Evolutionary conservation across 2,797 vertebrate genomes (phyloP).

Genomic region (Microctenopoma stevenorrisi): DNA sequence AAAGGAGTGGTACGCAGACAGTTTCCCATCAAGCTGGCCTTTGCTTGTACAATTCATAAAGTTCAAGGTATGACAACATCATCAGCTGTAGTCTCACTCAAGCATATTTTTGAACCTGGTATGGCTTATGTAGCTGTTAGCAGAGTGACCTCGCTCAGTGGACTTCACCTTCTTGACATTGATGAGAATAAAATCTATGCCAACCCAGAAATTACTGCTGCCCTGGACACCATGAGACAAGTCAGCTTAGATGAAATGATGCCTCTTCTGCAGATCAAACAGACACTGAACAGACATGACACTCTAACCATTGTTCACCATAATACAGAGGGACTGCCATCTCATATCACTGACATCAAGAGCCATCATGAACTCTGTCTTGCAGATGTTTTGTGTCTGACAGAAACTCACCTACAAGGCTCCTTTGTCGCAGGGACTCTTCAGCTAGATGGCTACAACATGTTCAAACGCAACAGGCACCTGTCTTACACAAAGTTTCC

Average conservation of each 20-base stretch:
- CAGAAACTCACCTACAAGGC: constrained; percentile 38
- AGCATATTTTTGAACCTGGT: constrained; percentile 13
- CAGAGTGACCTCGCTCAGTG: constrained; percentile 20
- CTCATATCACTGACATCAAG: constrained; percentile 34
- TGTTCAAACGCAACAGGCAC: constrained; percentile 12
- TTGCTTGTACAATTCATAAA: constrained; percentile 3
- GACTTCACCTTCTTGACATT: neutral
- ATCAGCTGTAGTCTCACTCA: constrained; percentile 8
- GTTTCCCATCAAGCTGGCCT: neutral
- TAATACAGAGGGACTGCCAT: no score
- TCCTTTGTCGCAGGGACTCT: constrained; percentile 30
- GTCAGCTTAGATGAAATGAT: neutral
- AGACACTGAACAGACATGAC: neutral
- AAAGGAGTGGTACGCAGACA: neutral
- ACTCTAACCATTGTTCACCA: neutral
- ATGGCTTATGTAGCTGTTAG: constrained; percentile 7
- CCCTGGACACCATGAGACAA: neutral
- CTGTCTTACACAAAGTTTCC: constrained; percentile 18
- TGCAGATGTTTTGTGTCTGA: constrained; percentile 22
- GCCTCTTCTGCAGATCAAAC: neutral
- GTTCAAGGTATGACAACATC: neutral
- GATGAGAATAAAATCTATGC: neutral
- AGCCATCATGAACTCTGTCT: constrained; percentile 27
- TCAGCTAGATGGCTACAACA: constrained; percentile 31
- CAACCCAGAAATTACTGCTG: neutral